phyloP scores from a whole-genome alignment of 1,140 invertebrate genomes.

The Samia ricini region DNA sequence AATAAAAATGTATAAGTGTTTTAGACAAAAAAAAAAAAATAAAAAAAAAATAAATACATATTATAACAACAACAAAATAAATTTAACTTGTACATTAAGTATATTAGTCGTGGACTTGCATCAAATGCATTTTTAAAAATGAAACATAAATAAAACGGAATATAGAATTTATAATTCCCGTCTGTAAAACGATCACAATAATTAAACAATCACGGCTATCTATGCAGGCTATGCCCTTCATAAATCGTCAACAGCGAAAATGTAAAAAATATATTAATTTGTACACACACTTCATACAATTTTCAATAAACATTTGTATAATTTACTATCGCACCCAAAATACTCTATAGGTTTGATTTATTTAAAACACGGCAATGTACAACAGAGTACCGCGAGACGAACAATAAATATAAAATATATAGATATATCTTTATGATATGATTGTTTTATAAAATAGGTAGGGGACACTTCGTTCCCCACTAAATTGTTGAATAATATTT shows the following conservation, averaged over 20 bases:
- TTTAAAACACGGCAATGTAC: slow-evolving; percentile 55
- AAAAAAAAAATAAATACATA: too few species aligned
- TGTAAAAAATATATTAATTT: slow-evolving; percentile 77
- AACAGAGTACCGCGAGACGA: slow-evolving; percentile 59
- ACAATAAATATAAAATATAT: slow-evolving; percentile 61
- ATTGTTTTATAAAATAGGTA: too few species aligned
- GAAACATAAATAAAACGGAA: slow-evolving; percentile 67
- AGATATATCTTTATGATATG: too few species aligned
- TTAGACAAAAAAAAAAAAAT: slow-evolving; percentile 36
- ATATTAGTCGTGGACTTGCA: slow-evolving; percentile 76
- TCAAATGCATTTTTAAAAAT: slow-evolving; percentile 63
- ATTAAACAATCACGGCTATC: slow-evolving; percentile 66
- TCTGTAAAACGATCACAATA: slow-evolving; percentile 68
- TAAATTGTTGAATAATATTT: too few species aligned
- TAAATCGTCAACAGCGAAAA: slow-evolving; percentile 68
- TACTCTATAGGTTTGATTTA: slow-evolving; percentile 59
- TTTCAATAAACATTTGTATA: slow-evolving; percentile 72
- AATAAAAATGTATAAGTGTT: slow-evolving; percentile 27
- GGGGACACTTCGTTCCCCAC: too few species aligned
- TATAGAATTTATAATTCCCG: slow-evolving; percentile 74
- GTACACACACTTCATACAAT: slow-evolving; percentile 63
- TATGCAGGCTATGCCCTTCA: slow-evolving; percentile 66
- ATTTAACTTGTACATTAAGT: slow-evolving; percentile 68
- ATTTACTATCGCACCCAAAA: slow-evolving; percentile 76
- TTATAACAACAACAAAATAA: slow-evolving; percentile 60